phyloP scores from a whole-genome alignment of 2,113 vertebrate genomes.

The Podarcis cretensis region DNA sequence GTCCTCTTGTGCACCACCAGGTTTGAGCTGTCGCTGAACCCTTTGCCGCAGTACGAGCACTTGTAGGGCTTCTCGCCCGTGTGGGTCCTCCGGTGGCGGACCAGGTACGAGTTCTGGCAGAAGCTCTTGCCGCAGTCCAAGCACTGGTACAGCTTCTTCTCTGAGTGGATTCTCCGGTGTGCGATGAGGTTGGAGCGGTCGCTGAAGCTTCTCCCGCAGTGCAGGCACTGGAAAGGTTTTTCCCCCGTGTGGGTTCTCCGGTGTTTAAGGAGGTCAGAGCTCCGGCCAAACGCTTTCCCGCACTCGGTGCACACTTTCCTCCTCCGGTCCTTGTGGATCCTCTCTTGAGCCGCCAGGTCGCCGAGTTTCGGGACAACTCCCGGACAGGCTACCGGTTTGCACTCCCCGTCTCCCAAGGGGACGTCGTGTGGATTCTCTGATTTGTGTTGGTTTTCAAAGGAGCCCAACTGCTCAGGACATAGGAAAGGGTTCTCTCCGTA shows the following conservation, averaged over 20 bases:
- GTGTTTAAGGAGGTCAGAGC: constrained; percentile 31
- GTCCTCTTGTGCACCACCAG: constrained; percentile 70
- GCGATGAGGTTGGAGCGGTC: constrained; percentile 65
- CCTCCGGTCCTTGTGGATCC: constrained; percentile 1
- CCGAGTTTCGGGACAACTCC: background rate
- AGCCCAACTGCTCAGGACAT: background rate
- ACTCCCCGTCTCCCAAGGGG: background rate
- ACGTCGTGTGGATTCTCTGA: background rate
- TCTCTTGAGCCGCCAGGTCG: background rate
- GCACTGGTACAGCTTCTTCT: constrained; percentile 72
- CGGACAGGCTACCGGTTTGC: background rate
- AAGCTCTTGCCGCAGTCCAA: constrained; percentile 72
- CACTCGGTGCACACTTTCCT: constrained; percentile 20
- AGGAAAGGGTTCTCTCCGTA: background rate
- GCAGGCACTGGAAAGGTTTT: constrained; percentile 68
- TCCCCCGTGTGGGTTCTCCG: constrained; percentile 62
- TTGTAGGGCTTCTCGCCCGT: constrained; percentile 71
- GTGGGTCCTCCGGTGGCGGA: constrained; percentile 69
- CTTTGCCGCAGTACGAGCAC: constrained; percentile 65
- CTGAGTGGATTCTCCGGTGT: constrained; percentile 65
- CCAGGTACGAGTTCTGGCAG: constrained; percentile 64
- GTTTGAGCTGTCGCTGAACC: constrained; percentile 68
- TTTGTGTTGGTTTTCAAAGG: background rate
- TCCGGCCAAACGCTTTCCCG: constrained; percentile 25
- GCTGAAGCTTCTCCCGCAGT: constrained; percentile 73